Evolutionary conservation across 1,140 invertebrate species (phyloP), one percentile per base, ranked within the genome.

Genomic region (Lerema accius): DNA sequence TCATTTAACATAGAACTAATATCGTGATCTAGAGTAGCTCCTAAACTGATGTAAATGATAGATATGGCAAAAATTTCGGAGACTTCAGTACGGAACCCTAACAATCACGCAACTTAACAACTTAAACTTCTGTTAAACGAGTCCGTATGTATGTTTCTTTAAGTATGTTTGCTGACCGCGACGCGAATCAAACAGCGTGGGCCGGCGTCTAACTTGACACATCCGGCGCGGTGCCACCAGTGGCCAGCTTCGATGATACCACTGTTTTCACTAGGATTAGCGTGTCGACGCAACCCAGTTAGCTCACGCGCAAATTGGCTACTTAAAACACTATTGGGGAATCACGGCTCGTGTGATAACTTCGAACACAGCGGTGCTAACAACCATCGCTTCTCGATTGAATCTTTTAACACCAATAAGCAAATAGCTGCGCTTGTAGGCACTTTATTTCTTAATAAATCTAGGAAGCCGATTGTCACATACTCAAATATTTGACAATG

Each of bases 201-300:
- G 71, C 39, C 14, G 17, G 49, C 49, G 63, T 28, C 73, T 75
- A 75, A 72, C 63, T 50, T 43, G 63, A 40, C 53, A 69, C 62
- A 67, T 75, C 73, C 73, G 73, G 66, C 49, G 55, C n/a, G 39
- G 43, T 50, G 35, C 43, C 13, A 13, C 46, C 46, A 49, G 14
- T 37, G 32, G 43, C 56, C 56, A 60, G 32, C 35, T 59, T 46
- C 46, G 55, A 5, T 45, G 48, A 49, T 60, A 26, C 35, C 43
- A 40, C 43, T 60, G 26, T 60, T 48, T 60, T 60, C 56, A 40
- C 56, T 60, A 19, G 13, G 43, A 60, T 60, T 60, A 60, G 56
- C 56, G 26, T 48, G 16, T 37, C 56, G 37, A 40, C 15, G 56
- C 56, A 60, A 60, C 26, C 43, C 42, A 7, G 45, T 60, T 23